Conservation (phyloP, 1,140 invertebrate species). For the Colletes gigas region DNA sequence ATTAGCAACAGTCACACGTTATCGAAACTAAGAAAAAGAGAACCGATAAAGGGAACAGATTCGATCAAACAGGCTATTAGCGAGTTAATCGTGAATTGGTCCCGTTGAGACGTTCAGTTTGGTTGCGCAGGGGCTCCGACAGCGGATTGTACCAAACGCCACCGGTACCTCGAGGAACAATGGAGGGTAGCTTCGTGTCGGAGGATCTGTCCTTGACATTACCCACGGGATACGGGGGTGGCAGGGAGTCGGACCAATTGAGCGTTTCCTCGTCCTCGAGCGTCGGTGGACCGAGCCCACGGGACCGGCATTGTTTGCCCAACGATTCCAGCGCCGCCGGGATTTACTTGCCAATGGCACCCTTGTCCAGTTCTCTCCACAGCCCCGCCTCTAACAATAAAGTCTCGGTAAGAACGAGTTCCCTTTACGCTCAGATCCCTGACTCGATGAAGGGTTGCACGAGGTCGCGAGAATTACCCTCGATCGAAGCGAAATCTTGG, state of each 20-base stretch:
- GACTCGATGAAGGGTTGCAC: conserved; percentile 6
- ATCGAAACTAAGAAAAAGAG: not conserved
- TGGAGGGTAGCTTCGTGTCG: conserved; percentile 82
- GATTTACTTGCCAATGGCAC: conserved; percentile 82
- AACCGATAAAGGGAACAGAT: not conserved
- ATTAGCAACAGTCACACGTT: not conserved
- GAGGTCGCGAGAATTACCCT: not conserved
- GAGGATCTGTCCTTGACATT: conserved; percentile 82
- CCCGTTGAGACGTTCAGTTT: conserved; percentile 56
- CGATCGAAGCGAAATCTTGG: conserved; percentile 12
- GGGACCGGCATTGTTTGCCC: conserved; percentile 78
- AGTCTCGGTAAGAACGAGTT: conserved; percentile 79
- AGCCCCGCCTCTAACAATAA: conserved; percentile 80
- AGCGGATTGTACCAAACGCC: conserved; percentile 83
- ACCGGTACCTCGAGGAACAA: conserved; percentile 80
- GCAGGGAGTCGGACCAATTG: conserved; percentile 81
- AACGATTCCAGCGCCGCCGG: conserved; percentile 76
- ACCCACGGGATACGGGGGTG: conserved; percentile 73
- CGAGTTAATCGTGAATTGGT: conserved; percentile 45
- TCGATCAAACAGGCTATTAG: conserved; percentile 38
- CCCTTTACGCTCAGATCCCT: conserved; percentile 9
- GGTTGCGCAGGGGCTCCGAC: conserved; percentile 80
- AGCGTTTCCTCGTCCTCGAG: conserved; percentile 82
- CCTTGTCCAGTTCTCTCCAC: conserved; percentile 77
- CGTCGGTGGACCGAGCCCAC: conserved; percentile 79